These are phyloP conservation scores for Pterostichus madidus DNA, from an alignment of 2,888 invertebrate species.

Conservation along the genomic window DNA sequence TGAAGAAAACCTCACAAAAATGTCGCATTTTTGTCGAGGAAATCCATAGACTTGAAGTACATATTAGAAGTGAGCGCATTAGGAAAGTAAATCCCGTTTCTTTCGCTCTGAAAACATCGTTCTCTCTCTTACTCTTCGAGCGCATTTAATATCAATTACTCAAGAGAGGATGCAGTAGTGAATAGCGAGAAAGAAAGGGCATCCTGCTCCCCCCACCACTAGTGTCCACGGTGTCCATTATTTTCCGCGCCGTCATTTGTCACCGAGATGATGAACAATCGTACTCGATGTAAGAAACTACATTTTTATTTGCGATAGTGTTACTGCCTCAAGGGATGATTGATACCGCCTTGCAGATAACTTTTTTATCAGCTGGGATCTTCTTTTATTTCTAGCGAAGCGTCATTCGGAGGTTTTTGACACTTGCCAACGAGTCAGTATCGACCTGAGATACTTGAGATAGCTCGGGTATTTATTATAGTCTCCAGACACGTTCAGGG, in stretches of 20 bases:
- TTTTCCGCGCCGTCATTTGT: slow-evolving; percentile 63
- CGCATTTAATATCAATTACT: slow-evolving; percentile 65
- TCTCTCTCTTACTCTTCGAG: slow-evolving; percentile 32
- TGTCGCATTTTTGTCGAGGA: slow-evolving; percentile 25
- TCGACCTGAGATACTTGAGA: slow-evolving; percentile 13
- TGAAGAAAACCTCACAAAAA: slow-evolving; percentile 21
- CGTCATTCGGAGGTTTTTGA: slow-evolving; percentile 23
- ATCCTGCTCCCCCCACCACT: neutral
- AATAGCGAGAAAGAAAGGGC: slow-evolving; percentile 3
- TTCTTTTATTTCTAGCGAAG: slow-evolving; percentile 30
- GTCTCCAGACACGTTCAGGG: neutral
- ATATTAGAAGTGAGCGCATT: slow-evolving; percentile 41
- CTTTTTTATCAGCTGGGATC: slow-evolving; percentile 51
- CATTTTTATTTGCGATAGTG: slow-evolving; percentile 64
- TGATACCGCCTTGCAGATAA: slow-evolving; percentile 59
- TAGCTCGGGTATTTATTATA: slow-evolving; percentile 8
- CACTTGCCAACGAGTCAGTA: slow-evolving; percentile 21
- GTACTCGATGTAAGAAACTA: slow-evolving; percentile 64
- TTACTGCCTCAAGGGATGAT: slow-evolving; percentile 48
- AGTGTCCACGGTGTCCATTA: slow-evolving; percentile 54
- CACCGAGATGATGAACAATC: slow-evolving; percentile 65
- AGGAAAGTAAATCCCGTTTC: slow-evolving; percentile 15
- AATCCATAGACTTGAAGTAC: slow-evolving; percentile 35
- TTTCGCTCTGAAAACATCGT: slow-evolving; percentile 37
- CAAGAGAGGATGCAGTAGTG: slow-evolving; percentile 45